Conservation (phyloP, 2,113 vertebrate genomes). For the Morone saxatilis region DNA sequence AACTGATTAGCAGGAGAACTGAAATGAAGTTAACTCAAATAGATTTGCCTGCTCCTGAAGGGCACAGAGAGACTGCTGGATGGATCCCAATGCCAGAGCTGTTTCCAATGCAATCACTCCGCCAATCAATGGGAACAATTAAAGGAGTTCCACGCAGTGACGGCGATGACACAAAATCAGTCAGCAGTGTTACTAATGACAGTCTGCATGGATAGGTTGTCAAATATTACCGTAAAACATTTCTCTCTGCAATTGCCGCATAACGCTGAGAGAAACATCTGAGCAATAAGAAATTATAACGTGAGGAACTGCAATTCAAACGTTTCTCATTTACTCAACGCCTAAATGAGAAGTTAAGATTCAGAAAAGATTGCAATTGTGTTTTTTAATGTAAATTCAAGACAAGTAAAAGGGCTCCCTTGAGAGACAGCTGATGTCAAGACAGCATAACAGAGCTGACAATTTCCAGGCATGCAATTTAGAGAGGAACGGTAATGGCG, state of each 20-base stretch:
- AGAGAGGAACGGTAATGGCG: constrained; percentile 35
- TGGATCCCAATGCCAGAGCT: constrained; percentile 37
- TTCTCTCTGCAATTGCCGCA: not conserved
- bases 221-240: not conserved
- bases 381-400: constrained; percentile 8
- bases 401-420: not conserved
- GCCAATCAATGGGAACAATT: constrained; percentile 65
- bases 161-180: constrained; percentile 61
- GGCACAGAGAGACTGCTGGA: constrained; percentile 34
- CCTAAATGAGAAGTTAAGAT: not conserved
- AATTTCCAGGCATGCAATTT: constrained; percentile 52
- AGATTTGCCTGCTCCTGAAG: constrained; percentile 58
- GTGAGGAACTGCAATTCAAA: not conserved
- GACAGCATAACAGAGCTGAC: constrained; percentile 29
- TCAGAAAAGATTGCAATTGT: not conserved
- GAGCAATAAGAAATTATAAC: not conserved
- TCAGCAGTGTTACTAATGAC: constrained; percentile 37
- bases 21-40: constrained; percentile 64
- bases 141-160: constrained; percentile 59
- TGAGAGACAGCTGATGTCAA: constrained; percentile 30
- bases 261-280: not conserved
- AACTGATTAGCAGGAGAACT: constrained; percentile 68
- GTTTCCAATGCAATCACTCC: constrained; percentile 59
- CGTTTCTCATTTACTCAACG: not conserved
- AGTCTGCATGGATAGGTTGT: not conserved